Evolutionary conservation across 2,888 invertebrate genomes (phyloP).

Genomic region (Geophilus truncorum): DNA sequence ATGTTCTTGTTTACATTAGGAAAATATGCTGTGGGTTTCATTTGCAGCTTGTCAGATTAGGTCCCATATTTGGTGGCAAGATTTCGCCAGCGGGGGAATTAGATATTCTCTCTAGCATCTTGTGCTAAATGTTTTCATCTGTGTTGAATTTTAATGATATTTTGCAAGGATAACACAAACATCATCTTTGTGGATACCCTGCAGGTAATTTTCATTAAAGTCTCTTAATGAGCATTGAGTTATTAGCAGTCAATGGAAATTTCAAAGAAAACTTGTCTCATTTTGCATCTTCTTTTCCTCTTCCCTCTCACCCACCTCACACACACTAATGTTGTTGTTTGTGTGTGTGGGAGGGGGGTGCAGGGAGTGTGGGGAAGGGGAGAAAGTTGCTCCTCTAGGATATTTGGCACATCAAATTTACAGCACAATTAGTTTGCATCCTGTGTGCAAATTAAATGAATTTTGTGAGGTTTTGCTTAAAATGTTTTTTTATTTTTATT

Average conservation of each 20-base stretch:
- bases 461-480: neutral
- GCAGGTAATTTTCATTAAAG: constrained; percentile 34
- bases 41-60: constrained; percentile 32
- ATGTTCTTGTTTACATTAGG: constrained; percentile 14
- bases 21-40: neutral
- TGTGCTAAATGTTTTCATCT: constrained; percentile 34
- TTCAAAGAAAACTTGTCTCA: constrained; percentile 16
- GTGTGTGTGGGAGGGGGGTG: no score
- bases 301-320: neutral
- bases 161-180: constrained; percentile 30
- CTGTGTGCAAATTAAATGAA: neutral
- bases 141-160: constrained; percentile 35
- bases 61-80: constrained; percentile 25
- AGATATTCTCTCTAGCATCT: constrained; percentile 12
- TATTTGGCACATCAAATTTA: constrained; percentile 31
- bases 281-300: neutral
- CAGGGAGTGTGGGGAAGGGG: no score
- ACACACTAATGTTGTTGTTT: constrained; percentile 6
- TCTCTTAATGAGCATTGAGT: constrained; percentile 34
- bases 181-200: constrained; percentile 23
- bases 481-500: no score
- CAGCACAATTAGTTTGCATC: constrained; percentile 32
- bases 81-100: constrained; percentile 28
- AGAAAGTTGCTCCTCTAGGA: neutral
- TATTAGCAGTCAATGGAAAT: constrained; percentile 31